These are phyloP conservation scores for Melierax canorus DNA, from an alignment of 2,113 vertebrate genomes.

Conservation along the genomic window DNA sequence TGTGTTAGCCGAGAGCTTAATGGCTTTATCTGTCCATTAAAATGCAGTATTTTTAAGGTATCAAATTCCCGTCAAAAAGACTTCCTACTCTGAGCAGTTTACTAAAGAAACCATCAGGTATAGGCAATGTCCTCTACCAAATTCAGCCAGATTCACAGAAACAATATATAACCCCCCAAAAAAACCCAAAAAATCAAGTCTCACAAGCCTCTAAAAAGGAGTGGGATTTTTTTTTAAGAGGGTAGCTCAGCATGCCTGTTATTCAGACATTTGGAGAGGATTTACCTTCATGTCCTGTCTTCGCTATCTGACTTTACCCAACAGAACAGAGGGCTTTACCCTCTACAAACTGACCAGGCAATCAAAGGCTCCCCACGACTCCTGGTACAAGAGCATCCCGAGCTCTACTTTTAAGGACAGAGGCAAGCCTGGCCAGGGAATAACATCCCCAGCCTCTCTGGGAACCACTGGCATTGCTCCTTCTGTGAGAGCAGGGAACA, in stretches of 20 bases:
- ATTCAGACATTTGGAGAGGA: not conserved
- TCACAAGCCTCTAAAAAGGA: not conserved
- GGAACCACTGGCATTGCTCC: not conserved
- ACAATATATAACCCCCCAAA: not conserved
- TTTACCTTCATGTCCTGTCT: not conserved
- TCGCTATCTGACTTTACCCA: not conserved
- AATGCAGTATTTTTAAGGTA: not conserved
- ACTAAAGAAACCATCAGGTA: not conserved
- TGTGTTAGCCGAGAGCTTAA: not conserved
- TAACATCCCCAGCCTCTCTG: not conserved
- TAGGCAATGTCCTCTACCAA: not conserved
- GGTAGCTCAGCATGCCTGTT: not conserved
- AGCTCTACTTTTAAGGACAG: not conserved
- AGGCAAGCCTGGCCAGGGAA: not conserved
- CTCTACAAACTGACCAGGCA: not conserved
- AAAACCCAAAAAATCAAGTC: accelerated
- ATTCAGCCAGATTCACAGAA: not conserved
- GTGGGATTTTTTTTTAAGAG: not conserved
- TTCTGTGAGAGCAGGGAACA: not conserved
- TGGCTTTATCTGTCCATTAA: not conserved
- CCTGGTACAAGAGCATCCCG: not conserved
- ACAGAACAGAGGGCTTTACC: not conserved
- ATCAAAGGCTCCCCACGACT: not conserved
- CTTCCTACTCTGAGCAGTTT: not conserved
- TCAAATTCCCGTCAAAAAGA: not conserved